Evolutionary conservation across 2,888 invertebrate species (phyloP).

Genomic region (Lymantria monacha): DNA sequence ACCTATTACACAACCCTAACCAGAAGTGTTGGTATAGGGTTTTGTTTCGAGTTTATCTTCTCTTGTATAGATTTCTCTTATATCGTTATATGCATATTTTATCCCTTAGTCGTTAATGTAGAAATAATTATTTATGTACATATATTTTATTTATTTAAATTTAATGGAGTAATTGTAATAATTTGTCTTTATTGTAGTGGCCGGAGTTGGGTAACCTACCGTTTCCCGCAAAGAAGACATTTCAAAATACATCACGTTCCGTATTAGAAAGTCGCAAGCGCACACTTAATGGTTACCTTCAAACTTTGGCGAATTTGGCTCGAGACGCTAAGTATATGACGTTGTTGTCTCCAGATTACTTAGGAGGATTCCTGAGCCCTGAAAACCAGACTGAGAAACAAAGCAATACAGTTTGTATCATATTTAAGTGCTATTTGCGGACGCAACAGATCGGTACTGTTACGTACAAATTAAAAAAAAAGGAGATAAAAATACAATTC

Average conservation of each 20-base stretch:
- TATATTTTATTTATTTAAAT: background rate
- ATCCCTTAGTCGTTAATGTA: no score
- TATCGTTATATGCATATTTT: no score
- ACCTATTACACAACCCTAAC: no score
- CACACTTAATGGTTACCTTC: slow-evolving; percentile 91
- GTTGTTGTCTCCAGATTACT: slow-evolving; percentile 61
- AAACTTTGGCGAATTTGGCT: slow-evolving; percentile 79
- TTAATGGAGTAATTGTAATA: background rate
- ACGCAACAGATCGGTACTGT: no score
- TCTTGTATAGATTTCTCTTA: no score
- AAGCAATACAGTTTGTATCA: slow-evolving; percentile 59
- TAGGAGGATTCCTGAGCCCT: slow-evolving; percentile 73
- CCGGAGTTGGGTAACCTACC: slow-evolving; percentile 88
- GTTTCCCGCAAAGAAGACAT: slow-evolving; percentile 96
- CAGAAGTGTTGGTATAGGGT: no score
- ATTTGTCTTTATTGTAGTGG: slow-evolving; percentile 79
- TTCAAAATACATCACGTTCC: slow-evolving; percentile 93
- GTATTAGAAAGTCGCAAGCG: slow-evolving; percentile 93
- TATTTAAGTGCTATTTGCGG: background rate
- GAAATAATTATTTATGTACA: no score
- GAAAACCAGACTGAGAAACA: slow-evolving; percentile 72
- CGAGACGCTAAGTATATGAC: slow-evolving; percentile 65
- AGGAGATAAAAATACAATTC: no score
- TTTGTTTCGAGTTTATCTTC: no score
- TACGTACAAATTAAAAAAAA: no score